A percentile compares a stretch with the other conserved stretches of the same genome.
Evolutionary conservation across 2,888 invertebrate species (phyloP).

Genomic region (Helobdella robusta): DNA sequence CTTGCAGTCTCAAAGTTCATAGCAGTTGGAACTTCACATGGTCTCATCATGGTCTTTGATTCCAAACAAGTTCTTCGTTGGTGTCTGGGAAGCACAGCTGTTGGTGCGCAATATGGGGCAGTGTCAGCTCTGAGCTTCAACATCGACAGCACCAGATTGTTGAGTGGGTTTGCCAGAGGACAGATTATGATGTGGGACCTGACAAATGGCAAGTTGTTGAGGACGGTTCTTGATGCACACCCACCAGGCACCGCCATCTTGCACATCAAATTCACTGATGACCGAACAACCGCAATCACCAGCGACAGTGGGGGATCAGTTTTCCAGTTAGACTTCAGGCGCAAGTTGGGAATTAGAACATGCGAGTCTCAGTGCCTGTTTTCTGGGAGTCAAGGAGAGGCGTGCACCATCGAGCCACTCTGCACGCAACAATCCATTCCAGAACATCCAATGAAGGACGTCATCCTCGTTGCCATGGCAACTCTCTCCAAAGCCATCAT

Average conservation of each 20-base stretch:
- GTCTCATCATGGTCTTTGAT: slow-evolving; percentile 77
- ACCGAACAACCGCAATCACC: slow-evolving; percentile 65
- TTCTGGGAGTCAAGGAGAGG: slow-evolving; percentile 92
- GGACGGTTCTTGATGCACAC: slow-evolving; percentile 67
- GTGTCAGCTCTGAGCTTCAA: slow-evolving; percentile 68
- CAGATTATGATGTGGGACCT: slow-evolving; percentile 78
- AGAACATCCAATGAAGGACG: slow-evolving; percentile 62
- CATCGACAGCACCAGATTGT: slow-evolving; percentile 70
- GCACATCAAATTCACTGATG: slow-evolving; percentile 66
- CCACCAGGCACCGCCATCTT: slow-evolving; percentile 73
- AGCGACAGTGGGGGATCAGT: slow-evolving; percentile 92
- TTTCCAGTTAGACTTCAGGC: slow-evolving; percentile 79
- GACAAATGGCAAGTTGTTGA: slow-evolving; percentile 64
- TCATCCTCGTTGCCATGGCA: slow-evolving; percentile 78
- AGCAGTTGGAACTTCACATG: slow-evolving; percentile 88
- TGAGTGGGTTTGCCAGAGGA: slow-evolving; percentile 72
- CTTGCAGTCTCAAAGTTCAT: slow-evolving; percentile 65
- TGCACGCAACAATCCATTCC: slow-evolving; percentile 55
- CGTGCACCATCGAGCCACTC: slow-evolving; percentile 65
- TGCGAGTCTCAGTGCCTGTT: slow-evolving; percentile 82
- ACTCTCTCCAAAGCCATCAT: slow-evolving; percentile 79
- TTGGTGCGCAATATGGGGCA: slow-evolving; percentile 63
- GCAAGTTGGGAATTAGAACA: slow-evolving; percentile 71
- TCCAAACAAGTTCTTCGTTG: slow-evolving; percentile 63
- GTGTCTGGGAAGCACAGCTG: slow-evolving; percentile 62